Percentiles rank a stretch among this genome's conserved stretches.
These are phyloP conservation scores for Donacobius atricapilla DNA, from an alignment of 2,113 vertebrate genomes.

Conservation along the genomic window DNA sequence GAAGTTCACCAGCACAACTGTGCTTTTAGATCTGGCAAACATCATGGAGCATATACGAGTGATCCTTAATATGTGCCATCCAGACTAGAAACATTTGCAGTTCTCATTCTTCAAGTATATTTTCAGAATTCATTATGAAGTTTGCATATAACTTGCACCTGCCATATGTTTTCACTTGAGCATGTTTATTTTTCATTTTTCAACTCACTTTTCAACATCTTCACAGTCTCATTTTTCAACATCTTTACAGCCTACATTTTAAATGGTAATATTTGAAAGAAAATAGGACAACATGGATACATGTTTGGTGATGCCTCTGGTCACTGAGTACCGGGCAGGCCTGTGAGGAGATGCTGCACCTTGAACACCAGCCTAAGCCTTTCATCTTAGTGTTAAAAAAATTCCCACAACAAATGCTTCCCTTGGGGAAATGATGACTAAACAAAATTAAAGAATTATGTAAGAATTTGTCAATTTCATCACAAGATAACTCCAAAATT, in stretches of 20 bases:
- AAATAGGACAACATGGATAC: neutral
- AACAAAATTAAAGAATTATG: neutral
- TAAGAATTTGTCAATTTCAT: neutral
- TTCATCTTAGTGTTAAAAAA: neutral
- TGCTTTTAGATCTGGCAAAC: conserved; percentile 5
- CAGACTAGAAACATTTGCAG: neutral
- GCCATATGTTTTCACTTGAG: conserved; percentile 19
- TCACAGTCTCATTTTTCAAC: neutral
- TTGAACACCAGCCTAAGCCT: neutral
- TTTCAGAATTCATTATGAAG: conserved; percentile 2
- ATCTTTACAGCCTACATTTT: neutral
- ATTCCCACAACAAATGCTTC: neutral
- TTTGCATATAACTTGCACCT: neutral
- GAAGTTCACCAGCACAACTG: neutral
- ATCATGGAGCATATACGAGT: neutral
- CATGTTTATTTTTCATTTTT: neutral
- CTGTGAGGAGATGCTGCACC: neutral
- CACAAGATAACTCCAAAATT: neutral
- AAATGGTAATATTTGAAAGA: neutral
- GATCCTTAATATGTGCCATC: neutral
- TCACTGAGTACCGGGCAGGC: neutral
- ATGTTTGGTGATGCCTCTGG: accelerated
- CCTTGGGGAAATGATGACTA: neutral
- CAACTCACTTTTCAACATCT: neutral
- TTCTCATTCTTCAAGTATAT: neutral